Base-by-base conservation (phyloP, 1,140 invertebrate genomes). In the Heliconius himera region DNA sequence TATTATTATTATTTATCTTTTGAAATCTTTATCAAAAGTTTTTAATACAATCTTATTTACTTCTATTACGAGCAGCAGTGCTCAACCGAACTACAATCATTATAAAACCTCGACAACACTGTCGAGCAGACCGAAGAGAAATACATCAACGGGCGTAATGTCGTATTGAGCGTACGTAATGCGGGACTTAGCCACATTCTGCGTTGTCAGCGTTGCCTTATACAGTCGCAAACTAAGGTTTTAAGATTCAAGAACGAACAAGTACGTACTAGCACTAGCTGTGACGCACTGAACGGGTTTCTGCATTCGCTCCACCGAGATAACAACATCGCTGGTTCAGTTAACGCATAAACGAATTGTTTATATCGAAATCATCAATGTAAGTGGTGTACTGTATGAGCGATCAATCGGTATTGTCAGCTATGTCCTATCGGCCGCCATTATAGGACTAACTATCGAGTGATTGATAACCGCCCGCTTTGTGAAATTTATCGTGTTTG, bases 401-500 rank as follows among this genome's bases (percentile, higher is more conserved):
- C 41, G 38, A 78, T 74, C 77, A 74, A 78, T 78, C 77, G 77
- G n/a, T 38, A 78, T 66, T 74, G 73, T 78, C 72, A 74, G 60
- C 79, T 77, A 70, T 81, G 76, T 74, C 79, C 79, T 70, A 81
- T 77, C 75, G 76, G 71, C 76, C 75, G 46, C 74, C 41, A 71
- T 71, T 76, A 72, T 77, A 71, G 70, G 54, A 49, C 75, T 73
- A 77, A 77, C 79, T 76, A 73, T 60, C 60, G n/a, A 6, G 56
- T 78, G 79, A 83, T 83, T 83, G 79, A 83, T 83, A 83, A 79
- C 79, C 82, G 72, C n/a, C 70, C 66, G 79, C 49, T 81, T 81
- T 70, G 77, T 26, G 76, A 60, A 77, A 75, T 78, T 79, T 83
- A 80, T 80, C 82, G 73, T 41, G 36, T 74, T 78, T 73, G 72